Base-by-base conservation (phyloP, 2,888 invertebrate species). In the Cartodere bifasciata region DNA sequence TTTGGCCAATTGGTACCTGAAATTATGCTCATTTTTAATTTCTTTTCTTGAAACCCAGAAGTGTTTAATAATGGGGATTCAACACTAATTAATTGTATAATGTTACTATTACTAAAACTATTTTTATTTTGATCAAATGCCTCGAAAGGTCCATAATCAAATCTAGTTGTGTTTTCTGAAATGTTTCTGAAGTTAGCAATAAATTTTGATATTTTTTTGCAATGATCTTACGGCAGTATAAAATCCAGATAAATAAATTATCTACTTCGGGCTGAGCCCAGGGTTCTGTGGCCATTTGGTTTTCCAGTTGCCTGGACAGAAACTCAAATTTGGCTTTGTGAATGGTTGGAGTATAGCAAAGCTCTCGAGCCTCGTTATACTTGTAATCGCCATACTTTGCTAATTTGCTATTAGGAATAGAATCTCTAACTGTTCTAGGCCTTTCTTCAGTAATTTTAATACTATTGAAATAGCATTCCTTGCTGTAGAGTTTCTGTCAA, bases 391-490 rank as follows among this genome's bases (percentile, higher is more conserved):
- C 58, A 46, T 68, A 67, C 31, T 50, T 51, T 4, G 68, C 64
- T 51, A 77, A 55, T 60, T 68, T 66, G 37, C 76, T 76, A 39
- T 67, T 62, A 4, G 77, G 75, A 45, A 77, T 75, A 28, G 70
- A 66, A 48, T 75, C 73, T 48, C 66, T 68, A 17, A 74, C 75
- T 38, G 65, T 67, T 49, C 63, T 57, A 16, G 58, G 51, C 37
- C 48, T 46, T 38, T 43, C 43, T 42, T 44, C 46, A 42, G 47
- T 55, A 40, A 49, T 46, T 36, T 41, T 38, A 41, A 52, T 38
- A 35, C 42, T 39, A 40, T 47, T 41, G 35, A 53, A 40, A 39
- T 50, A 44, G 21, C 38, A 32, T 41, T 47, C 46, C 37, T 40
- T 46, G 24, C 43, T 44, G 42, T 45, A 48, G 25, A 56, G 44